These are phyloP conservation scores for Phragmatobia fuliginosa DNA, from an alignment of 2,888 invertebrate genomes.

Conservation along the genomic window DNA sequence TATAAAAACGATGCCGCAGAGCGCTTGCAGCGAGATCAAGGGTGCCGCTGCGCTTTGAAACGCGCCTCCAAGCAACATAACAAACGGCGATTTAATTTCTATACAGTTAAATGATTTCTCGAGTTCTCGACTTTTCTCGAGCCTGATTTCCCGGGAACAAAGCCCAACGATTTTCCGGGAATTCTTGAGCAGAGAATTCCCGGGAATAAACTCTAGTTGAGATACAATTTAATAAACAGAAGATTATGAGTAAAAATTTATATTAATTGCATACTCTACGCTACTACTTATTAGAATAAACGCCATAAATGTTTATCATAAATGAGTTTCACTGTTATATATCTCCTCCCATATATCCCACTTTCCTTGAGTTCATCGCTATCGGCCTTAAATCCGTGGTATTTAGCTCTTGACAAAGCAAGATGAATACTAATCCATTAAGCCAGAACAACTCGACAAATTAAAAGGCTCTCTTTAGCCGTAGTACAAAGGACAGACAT, in stretches of 20 bases:
- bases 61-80: no score
- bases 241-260: not conserved
- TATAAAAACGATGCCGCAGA: no score
- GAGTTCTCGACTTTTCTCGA: no score
- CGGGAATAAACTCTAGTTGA: no score
- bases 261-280: not conserved
- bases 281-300: not conserved
- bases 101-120: no score
- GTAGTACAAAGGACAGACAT: slow-evolving; percentile 1
- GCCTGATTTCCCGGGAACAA: no score
- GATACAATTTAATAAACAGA: no score
- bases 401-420: slow-evolving; percentile 11
- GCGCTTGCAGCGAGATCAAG: no score
- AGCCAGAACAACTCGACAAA: slow-evolving; percentile 41
- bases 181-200: no score
- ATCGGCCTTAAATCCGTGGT: slow-evolving; percentile 4
- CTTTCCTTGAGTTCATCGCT: not conserved
- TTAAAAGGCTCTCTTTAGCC: slow-evolving; percentile 37
- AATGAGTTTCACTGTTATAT: not conserved
- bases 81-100: no score
- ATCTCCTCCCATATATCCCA: not conserved
- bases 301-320: not conserved
- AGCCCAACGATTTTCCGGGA: no score
- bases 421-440: slow-evolving; percentile 23
- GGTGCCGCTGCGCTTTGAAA: no score